Evolutionary conservation across 2,888 invertebrate genomes (phyloP).

Genomic region (Sacculina carcini): DNA sequence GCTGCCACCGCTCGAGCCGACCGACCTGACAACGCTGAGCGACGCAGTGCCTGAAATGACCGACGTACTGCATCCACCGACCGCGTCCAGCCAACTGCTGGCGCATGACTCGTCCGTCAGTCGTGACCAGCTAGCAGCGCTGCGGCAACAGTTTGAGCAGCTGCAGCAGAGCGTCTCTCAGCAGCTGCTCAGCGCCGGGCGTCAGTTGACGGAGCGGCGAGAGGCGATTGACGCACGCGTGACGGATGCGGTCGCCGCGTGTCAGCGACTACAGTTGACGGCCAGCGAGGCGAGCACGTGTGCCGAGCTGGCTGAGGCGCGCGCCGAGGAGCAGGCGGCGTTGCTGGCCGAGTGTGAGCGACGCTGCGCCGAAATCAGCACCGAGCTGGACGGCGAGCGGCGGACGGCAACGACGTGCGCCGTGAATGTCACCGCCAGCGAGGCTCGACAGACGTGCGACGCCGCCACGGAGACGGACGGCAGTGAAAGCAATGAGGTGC

Average conservation of each 20-base stretch:
- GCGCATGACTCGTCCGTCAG: neutral
- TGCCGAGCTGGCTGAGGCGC: neutral
- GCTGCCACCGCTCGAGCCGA: constrained; percentile 29
- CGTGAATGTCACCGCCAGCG: too few species aligned
- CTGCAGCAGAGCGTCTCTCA: neutral
- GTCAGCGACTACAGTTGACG: neutral
- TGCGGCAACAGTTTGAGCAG: neutral
- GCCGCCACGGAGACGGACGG: neutral
- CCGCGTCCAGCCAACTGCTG: neutral
- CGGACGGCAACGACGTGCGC: too few species aligned
- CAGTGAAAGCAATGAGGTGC: too few species aligned
- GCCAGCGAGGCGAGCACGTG: neutral
- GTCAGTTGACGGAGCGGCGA: neutral
- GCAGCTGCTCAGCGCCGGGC: neutral
- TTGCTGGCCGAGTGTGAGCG: neutral
- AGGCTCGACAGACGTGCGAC: neutral
- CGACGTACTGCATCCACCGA: neutral
- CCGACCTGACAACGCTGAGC: constrained; percentile 35
- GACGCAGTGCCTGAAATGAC: constrained; percentile 35
- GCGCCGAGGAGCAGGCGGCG: neutral
- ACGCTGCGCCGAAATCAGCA: neutral
- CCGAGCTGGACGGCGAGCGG: neutral
- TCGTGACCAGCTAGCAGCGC: constrained; percentile 28
- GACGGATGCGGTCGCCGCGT: constrained; percentile 18
- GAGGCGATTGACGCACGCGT: constrained; percentile 23